phyloP scores from a whole-genome alignment of 2,113 vertebrate species.

The human (Homo sapiens) region GRCh38 chr18:23815501-23816000 shows the following conservation, averaged over 20 bases:
- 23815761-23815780: background rate
- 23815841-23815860: background rate
- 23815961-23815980: accelerated
- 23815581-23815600: background rate
- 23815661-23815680: background rate
- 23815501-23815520: conserved; percentile 87
- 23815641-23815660: background rate
- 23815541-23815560: conserved; percentile 89
- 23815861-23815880: background rate
- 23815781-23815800: background rate
- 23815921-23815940: background rate
- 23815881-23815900: background rate
- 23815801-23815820: background rate
- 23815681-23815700: background rate
- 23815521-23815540: conserved; percentile 92
- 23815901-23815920: background rate
- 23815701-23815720: background rate
- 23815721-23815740: background rate
- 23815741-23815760: background rate
- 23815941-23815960: too few relatives aligned
- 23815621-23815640: background rate
- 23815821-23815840: background rate
- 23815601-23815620: background rate
- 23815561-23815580: conserved; percentile 94
- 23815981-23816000: accelerated